phyloP scores from a whole-genome alignment of 2,113 vertebrate genomes.

The Progne subis region DNA sequence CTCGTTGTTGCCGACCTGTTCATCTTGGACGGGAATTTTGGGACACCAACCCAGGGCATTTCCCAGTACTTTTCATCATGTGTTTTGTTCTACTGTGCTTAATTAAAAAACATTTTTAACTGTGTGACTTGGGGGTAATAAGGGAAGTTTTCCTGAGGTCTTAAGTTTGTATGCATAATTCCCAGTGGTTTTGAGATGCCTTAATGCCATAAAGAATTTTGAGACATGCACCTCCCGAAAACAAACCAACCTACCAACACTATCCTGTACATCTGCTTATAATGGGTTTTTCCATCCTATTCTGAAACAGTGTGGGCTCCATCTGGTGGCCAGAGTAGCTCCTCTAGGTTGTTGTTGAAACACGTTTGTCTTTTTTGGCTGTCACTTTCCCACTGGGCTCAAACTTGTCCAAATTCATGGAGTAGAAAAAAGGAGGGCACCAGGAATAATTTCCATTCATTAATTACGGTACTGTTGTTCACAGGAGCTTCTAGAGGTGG shows the following conservation, averaged over 20 bases:
- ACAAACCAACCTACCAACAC: not conserved
- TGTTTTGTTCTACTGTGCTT: not conserved
- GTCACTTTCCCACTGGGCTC: not conserved
- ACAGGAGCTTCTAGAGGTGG: not conserved
- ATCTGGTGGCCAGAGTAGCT: slow-evolving; percentile 70
- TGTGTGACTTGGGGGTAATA: not conserved
- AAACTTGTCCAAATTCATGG: not conserved
- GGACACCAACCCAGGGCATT: not conserved
- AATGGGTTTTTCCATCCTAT: not conserved
- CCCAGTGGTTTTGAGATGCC: not conserved
- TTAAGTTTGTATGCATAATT: not conserved
- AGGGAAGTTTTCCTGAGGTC: not conserved
- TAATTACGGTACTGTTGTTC: not conserved
- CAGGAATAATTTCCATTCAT: not conserved
- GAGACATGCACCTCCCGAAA: not conserved
- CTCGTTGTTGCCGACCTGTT: not conserved
- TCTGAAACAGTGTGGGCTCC: slow-evolving; percentile 69
- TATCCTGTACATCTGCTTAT: not conserved
- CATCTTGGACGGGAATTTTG: not conserved
- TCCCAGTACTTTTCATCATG: not conserved
- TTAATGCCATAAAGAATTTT: not conserved
- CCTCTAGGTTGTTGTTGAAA: not conserved
- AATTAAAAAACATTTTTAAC: not conserved
- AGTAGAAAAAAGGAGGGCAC: not conserved
- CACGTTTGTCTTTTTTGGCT: not conserved